Conservation (phyloP, 2,888 invertebrate species). For the Amblyjoppa proteus region DNA sequence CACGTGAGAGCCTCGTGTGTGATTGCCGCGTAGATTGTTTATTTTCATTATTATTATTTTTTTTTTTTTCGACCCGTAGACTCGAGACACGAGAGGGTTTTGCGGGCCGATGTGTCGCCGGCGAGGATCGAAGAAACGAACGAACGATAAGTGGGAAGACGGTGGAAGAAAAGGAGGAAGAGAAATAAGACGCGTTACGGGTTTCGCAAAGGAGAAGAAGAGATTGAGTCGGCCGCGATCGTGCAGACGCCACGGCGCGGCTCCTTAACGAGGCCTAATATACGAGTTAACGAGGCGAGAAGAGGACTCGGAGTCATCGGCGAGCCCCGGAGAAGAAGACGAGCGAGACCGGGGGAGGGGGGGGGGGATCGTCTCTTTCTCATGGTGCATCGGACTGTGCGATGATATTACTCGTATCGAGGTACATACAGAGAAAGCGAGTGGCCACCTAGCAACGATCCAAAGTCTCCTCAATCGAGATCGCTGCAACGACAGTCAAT, state of each 20-base stretch:
- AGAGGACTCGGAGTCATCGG: slow-evolving; percentile 56
- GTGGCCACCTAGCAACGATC: slow-evolving; percentile 45
- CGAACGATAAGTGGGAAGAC: neutral
- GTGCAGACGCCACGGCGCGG: slow-evolving; percentile 59
- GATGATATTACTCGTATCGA: slow-evolving; percentile 30
- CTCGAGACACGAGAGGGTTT: slow-evolving; percentile 6
- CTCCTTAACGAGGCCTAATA: slow-evolving; percentile 64
- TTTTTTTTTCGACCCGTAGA: neutral
- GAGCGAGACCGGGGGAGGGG: neutral
- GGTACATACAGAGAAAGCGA: slow-evolving; percentile 5
- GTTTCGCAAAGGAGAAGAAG: slow-evolving; percentile 51
- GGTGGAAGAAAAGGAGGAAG: neutral
- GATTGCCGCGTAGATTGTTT: slow-evolving; percentile 12
- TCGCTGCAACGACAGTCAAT: no score
- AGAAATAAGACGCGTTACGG: slow-evolving; percentile 9
- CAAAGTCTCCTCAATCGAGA: no score
- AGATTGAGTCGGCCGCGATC: slow-evolving; percentile 58
- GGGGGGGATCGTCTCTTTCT: slow-evolving; percentile 16
- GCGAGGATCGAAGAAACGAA: neutral
- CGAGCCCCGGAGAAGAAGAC: slow-evolving; percentile 29
- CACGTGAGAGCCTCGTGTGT: slow-evolving; percentile 41
- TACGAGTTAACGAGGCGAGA: slow-evolving; percentile 64
- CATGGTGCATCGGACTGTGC: slow-evolving; percentile 49
- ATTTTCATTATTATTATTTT: slow-evolving; percentile 4
- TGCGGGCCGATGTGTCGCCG: neutral